These are phyloP conservation scores for Margarornis squamiger DNA, from an alignment of 2,797 vertebrate genomes.

Conservation along the genomic window DNA sequence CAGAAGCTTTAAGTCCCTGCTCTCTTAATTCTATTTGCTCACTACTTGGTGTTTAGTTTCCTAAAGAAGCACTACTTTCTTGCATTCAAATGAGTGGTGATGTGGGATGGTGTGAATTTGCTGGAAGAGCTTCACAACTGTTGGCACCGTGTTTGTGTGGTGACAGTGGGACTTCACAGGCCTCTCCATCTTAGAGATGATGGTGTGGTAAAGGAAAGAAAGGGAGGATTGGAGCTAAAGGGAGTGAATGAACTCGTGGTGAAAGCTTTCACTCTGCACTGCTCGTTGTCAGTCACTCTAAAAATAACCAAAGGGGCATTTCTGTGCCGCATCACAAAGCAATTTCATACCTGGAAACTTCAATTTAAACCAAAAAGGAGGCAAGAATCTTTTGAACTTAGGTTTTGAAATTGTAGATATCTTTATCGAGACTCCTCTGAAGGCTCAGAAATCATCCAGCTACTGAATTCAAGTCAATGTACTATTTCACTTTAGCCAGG, in stretches of 20 bases:
- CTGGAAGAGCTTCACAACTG: background rate
- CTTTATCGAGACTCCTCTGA: background rate
- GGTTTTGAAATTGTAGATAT: background rate
- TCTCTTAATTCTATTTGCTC: background rate
- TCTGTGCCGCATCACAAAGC: background rate
- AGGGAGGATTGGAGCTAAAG: background rate
- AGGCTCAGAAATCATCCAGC: background rate
- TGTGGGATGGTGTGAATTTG: background rate
- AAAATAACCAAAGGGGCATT: background rate
- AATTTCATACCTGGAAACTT: background rate
- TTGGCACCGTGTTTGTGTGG: background rate
- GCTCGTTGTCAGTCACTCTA: background rate
- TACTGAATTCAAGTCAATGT: background rate
- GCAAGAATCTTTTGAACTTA: background rate
- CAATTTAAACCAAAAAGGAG: background rate
- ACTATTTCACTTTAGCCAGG: background rate
- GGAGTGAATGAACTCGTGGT: background rate
- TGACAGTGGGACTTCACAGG: background rate
- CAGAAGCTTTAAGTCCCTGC: background rate
- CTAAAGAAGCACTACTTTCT: background rate
- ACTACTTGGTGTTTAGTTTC: background rate
- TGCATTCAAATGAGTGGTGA: background rate
- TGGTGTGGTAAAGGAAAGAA: background rate
- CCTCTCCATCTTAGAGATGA: background rate
- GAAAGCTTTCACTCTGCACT: background rate